Percentiles rank a stretch among this genome's conserved stretches.
These are phyloP conservation scores for Coregonus suidteri DNA, from an alignment of 2,797 vertebrate genomes.

Conservation along the genomic window DNA sequence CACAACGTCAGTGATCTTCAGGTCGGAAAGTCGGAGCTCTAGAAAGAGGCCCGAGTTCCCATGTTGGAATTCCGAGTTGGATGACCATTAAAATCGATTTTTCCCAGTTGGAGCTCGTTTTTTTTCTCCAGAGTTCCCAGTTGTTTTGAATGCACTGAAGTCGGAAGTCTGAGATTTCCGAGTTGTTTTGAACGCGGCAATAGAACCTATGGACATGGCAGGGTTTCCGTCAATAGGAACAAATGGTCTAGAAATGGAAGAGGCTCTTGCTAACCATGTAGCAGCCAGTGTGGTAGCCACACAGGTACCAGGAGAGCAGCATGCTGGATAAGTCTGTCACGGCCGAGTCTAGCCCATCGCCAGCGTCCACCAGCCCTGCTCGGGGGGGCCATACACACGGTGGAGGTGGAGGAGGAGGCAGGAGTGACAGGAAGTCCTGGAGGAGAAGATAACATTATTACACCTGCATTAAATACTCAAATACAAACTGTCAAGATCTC, in stretches of 20 bases:
- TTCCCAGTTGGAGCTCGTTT: too few relatives aligned
- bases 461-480: neutral
- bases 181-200: too few relatives aligned
- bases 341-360: conserved; percentile 12
- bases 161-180: too few relatives aligned
- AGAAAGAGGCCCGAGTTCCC: too few relatives aligned
- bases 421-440: conserved; percentile 43
- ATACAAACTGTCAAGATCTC: neutral
- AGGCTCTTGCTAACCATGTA: conserved; percentile 65
- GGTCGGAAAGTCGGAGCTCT: too few relatives aligned
- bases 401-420: conserved; percentile 47
- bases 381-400: conserved; percentile 24
- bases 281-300: conserved; percentile 74
- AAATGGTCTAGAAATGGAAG: neutral
- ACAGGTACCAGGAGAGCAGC: conserved; percentile 77
- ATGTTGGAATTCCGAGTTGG: too few relatives aligned
- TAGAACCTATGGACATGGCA: neutral
- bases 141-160: too few relatives aligned
- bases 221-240: neutral
- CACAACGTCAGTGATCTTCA: too few relatives aligned
- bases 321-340: conserved; percentile 51
- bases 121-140: too few relatives aligned
- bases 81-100: too few relatives aligned
- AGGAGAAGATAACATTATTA: neutral
- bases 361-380: conserved; percentile 10